Percentiles rank a stretch among this genome's conserved stretches.
phyloP scores from a whole-genome alignment of 2,888 invertebrate genomes.

The Drosophila diplacantha region DNA sequence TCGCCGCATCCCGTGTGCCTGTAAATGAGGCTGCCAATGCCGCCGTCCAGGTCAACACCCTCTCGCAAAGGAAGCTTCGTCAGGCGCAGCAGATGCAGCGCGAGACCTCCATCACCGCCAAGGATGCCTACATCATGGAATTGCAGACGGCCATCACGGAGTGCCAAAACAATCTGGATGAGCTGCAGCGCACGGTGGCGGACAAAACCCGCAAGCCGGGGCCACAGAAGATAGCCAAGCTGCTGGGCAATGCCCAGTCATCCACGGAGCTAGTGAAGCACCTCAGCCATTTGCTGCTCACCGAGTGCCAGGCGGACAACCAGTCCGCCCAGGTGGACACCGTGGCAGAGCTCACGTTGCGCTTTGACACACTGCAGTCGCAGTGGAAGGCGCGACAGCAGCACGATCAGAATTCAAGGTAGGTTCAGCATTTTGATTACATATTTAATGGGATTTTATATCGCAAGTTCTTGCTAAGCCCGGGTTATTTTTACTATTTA shows the following conservation, averaged over 20 bases:
- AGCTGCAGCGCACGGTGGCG: constrained; percentile 82
- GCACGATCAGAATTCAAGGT: constrained; percentile 88
- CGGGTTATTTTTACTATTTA: neutral
- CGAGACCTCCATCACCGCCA: constrained; percentile 86
- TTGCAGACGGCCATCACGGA: constrained; percentile 86
- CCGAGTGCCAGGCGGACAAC: constrained; percentile 84
- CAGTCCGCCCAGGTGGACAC: constrained; percentile 83
- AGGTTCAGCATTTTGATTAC: constrained; percentile 18
- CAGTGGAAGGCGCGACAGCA: constrained; percentile 86
- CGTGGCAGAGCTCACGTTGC: constrained; percentile 82
- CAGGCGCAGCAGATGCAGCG: constrained; percentile 77
- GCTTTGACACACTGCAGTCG: constrained; percentile 84
- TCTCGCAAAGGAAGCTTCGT: constrained; percentile 79
- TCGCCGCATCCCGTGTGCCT: constrained; percentile 80
- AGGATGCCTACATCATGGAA: constrained; percentile 89
- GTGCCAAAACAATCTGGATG: constrained; percentile 83
- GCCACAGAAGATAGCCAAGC: constrained; percentile 85
- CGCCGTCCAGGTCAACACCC: constrained; percentile 89
- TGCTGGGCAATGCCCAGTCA: constrained; percentile 87
- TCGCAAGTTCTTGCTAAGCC: constrained; percentile 3
- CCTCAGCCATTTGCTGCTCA: constrained; percentile 85
- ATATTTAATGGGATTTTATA: neutral
- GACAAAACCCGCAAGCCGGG: constrained; percentile 81
- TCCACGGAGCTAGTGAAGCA: constrained; percentile 89
- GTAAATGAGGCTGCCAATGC: constrained; percentile 83